A percentile compares a stretch with the other conserved stretches of the same genome.
Conservation (phyloP, 2,113 vertebrate genomes). For the Macroglossus sobrinus region DNA sequence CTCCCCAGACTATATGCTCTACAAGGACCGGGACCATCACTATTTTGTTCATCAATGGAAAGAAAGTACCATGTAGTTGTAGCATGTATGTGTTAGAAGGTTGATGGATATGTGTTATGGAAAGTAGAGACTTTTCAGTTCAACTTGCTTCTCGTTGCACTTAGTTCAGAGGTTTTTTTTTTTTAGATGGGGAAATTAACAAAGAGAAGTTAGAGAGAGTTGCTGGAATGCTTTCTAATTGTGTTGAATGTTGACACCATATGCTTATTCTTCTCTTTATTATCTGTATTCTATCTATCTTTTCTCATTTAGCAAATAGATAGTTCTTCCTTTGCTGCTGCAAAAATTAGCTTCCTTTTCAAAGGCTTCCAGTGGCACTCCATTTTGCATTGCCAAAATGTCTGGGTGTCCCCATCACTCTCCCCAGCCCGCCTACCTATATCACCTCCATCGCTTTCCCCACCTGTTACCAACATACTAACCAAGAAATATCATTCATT, state of each 20-base stretch:
- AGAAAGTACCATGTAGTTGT: neutral
- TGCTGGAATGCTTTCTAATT: neutral
- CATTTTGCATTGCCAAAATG: neutral
- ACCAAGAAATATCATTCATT: conserved; percentile 47
- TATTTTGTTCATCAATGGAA: neutral
- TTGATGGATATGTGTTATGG: neutral
- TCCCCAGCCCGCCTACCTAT: neutral
- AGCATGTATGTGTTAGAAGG: neutral
- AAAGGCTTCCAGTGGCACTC: neutral
- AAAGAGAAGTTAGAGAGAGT: neutral
- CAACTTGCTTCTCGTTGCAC: neutral
- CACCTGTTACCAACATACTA: conserved; percentile 34
- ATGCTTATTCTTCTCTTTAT: neutral
- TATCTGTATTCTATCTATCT: neutral
- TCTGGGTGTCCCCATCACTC: neutral
- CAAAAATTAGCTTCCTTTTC: neutral
- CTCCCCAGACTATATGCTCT: neutral
- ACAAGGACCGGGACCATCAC: too few relatives aligned
- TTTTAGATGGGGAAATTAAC: neutral
- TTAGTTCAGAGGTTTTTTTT: neutral
- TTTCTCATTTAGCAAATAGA: conserved; percentile 29
- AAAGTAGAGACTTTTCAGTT: neutral
- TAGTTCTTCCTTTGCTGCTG: neutral
- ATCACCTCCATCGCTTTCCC: conserved; percentile 2
- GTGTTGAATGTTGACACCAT: neutral